These are phyloP conservation scores for Crocallis elinguaria DNA, from an alignment of 2,888 invertebrate genomes.

Conservation along the genomic window DNA sequence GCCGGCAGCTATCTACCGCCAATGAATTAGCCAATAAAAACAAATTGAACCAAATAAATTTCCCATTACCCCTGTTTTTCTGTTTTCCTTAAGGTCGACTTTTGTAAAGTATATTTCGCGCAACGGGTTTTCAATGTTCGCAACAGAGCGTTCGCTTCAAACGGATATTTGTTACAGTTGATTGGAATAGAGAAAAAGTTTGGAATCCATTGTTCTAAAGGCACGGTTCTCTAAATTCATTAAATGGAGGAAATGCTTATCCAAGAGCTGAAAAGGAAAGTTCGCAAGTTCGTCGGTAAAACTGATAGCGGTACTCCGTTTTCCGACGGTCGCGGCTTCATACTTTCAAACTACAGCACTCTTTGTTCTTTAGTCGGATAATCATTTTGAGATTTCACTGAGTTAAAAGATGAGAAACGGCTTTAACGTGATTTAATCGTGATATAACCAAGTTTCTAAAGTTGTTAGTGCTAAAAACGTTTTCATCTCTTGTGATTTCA, in stretches of 20 bases:
- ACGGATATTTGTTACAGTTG: constrained; percentile 16
- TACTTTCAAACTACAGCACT: constrained; percentile 24
- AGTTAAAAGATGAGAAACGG: not conserved
- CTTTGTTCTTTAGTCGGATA: constrained; percentile 23
- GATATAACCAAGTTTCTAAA: not conserved
- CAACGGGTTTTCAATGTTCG: constrained; percentile 22
- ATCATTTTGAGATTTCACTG: constrained; percentile 15
- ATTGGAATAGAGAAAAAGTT: constrained; percentile 17
- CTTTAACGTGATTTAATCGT: not conserved
- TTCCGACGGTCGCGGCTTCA: constrained; percentile 37
- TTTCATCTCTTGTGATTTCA: not conserved
- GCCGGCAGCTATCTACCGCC: constrained; percentile 62
- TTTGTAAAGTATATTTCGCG: constrained; percentile 43
- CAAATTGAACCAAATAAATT: constrained; percentile 82
- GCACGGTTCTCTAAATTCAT: constrained; percentile 54
- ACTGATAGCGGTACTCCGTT: constrained; percentile 52
- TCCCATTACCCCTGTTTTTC: constrained; percentile 72
- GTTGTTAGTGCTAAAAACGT: not conserved
- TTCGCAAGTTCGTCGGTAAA: constrained; percentile 48
- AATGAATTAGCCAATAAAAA: constrained; percentile 82
- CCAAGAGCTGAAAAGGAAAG: constrained; percentile 47
- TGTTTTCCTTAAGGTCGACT: constrained; percentile 53
- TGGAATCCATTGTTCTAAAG: constrained; percentile 34
- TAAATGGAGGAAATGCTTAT: constrained; percentile 52
- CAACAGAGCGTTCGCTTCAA: constrained; percentile 14